Percentiles rank a stretch among this genome's conserved stretches.
Conservation (phyloP, 2,888 invertebrate genomes). For the Pheosia gnoma region DNA sequence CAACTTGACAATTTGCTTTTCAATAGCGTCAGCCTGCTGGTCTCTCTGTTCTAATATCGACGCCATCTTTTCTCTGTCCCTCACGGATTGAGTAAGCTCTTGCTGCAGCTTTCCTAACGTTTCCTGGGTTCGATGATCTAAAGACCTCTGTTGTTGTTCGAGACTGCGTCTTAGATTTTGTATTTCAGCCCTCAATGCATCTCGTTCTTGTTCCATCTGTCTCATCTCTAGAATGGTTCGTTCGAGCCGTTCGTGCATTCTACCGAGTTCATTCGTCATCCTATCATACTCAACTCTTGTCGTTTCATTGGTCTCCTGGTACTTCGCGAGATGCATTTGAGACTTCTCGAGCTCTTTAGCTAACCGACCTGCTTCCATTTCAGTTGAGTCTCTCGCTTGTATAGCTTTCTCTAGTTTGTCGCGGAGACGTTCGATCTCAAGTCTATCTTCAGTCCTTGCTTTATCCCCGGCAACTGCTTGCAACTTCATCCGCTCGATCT, state of each 20-base stretch:
- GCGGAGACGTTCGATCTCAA: slow-evolving; percentile 92
- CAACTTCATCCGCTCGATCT: slow-evolving; percentile 90
- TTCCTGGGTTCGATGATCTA: slow-evolving; percentile 88
- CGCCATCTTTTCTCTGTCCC: slow-evolving; percentile 91
- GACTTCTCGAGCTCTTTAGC: slow-evolving; percentile 94
- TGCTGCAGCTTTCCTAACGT: slow-evolving; percentile 89
- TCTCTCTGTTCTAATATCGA: slow-evolving; percentile 91
- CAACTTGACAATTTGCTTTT: slow-evolving; percentile 93
- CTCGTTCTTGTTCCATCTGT: slow-evolving; percentile 89
- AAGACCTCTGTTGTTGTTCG: slow-evolving; percentile 86
- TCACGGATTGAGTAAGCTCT: slow-evolving; percentile 87
- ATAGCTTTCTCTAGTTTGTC: slow-evolving; percentile 94
- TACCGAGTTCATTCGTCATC: slow-evolving; percentile 91
- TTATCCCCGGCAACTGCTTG: slow-evolving; percentile 87
- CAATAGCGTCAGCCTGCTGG: slow-evolving; percentile 91
- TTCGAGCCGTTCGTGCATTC: slow-evolving; percentile 92
- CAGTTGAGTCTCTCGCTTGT: slow-evolving; percentile 91
- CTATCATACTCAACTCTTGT: slow-evolving; percentile 93
- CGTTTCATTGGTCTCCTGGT: slow-evolving; percentile 92
- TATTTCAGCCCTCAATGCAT: slow-evolving; percentile 87
- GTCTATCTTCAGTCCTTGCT: slow-evolving; percentile 86
- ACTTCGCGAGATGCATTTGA: slow-evolving; percentile 92
- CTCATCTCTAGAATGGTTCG: slow-evolving; percentile 88
- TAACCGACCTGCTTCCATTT: slow-evolving; percentile 92
- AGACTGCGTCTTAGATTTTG: slow-evolving; percentile 86